These are phyloP conservation scores for Antechinus stuartii DNA, from an alignment of 2,113 vertebrate species.

Conservation along the genomic window DNA sequence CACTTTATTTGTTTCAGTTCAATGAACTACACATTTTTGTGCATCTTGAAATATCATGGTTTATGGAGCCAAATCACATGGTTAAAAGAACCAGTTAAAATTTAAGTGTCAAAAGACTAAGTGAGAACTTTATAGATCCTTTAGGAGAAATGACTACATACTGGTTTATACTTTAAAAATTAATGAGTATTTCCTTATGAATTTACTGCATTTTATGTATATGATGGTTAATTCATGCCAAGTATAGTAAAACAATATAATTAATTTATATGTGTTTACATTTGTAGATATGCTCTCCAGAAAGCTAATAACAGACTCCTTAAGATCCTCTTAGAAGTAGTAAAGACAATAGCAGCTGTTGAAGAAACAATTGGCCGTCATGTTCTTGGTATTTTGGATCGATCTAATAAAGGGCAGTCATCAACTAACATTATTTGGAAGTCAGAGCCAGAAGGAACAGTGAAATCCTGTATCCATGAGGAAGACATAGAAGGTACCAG, in stretches of 20 bases:
- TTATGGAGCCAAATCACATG: constrained; percentile 15
- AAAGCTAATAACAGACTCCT: constrained; percentile 90
- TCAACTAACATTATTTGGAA: constrained; percentile 81
- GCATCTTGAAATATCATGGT: neutral
- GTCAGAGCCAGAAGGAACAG: constrained; percentile 75
- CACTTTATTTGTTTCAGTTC: constrained; percentile 45
- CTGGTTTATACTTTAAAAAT: constrained; percentile 24
- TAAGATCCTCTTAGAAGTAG: constrained; percentile 92
- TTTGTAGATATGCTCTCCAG: constrained; percentile 85
- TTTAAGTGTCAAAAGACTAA: constrained; percentile 16
- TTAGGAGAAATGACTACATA: constrained; percentile 10
- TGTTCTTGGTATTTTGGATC: constrained; percentile 88
- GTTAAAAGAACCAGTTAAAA: constrained; percentile 35
- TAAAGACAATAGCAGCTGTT: constrained; percentile 93
- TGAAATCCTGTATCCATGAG: constrained; percentile 74
- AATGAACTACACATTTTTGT: constrained; percentile 22
- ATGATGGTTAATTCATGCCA: constrained; percentile 37
- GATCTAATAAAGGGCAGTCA: constrained; percentile 80
- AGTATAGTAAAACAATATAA: constrained; percentile 60
- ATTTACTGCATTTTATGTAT: neutral
- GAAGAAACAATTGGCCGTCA: constrained; percentile 94
- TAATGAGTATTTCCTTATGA: constrained; percentile 29
- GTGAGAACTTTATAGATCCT: constrained; percentile 5
- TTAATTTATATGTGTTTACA: constrained; percentile 64
- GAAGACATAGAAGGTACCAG: constrained; percentile 82